phyloP scores from a whole-genome alignment of 2,797 vertebrate genomes.

The Smutsia temminckii region DNA sequence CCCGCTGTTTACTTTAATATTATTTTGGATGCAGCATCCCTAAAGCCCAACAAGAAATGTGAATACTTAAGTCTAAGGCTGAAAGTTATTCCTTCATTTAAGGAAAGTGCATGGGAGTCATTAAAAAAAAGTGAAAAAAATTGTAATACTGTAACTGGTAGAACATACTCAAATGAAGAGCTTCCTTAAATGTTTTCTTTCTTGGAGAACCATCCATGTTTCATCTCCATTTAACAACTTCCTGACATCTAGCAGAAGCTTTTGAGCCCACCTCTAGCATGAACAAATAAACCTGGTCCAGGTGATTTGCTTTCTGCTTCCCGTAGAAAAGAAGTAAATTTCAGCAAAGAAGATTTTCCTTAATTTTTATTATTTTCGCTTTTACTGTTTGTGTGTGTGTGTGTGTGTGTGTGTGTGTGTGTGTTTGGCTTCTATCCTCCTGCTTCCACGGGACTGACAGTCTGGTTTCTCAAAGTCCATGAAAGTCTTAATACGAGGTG shows the following conservation, averaged over 20 bases:
- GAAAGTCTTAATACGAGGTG: conserved; percentile 83
- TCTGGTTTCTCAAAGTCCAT: conserved; percentile 72
- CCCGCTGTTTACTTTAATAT: not conserved
- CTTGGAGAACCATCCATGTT: not conserved
- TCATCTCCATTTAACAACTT: not conserved
- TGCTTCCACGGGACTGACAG: conserved; percentile 69
- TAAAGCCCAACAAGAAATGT: not conserved
- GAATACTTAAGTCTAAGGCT: not conserved
- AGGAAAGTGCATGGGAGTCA: not conserved
- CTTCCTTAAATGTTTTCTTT: not conserved
- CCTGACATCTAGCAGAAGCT: too few relatives aligned
- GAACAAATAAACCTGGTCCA: not conserved
- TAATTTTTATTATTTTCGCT: not conserved
- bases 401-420: too few relatives aligned
- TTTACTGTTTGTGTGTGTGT: not conserved
- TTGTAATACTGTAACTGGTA: not conserved
- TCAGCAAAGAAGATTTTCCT: conserved; percentile 18
- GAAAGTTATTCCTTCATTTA: not conserved
- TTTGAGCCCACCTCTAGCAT: not conserved
- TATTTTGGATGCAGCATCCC: not conserved
- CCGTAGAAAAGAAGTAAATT: conserved; percentile 28
- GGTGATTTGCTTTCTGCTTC: conserved; percentile 53
- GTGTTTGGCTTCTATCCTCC: not conserved
- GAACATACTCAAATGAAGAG: not conserved
- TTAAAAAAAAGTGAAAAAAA: not conserved